Evolutionary conservation across 2,113 vertebrate species (phyloP).

Genomic region (Lota lota): DNA sequence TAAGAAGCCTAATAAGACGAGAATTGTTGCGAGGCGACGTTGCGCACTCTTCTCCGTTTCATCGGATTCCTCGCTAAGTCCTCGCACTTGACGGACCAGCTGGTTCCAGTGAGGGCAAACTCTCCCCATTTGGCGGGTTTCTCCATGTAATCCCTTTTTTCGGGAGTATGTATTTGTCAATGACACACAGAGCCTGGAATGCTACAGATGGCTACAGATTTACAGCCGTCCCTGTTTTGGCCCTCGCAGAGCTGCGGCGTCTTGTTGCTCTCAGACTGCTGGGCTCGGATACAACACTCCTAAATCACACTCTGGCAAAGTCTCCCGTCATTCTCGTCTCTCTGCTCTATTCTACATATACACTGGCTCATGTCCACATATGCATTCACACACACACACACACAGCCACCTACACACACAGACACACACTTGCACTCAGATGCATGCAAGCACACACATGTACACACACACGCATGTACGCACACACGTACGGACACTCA

Average conservation of each 20-base stretch:
- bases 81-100: constrained; percentile 53
- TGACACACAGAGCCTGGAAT: constrained; percentile 66
- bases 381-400: neutral
- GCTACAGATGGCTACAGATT: constrained; percentile 72
- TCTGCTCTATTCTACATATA: neutral
- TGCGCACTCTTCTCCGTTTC: constrained; percentile 35
- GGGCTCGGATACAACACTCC: constrained; percentile 60
- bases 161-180: constrained; percentile 61
- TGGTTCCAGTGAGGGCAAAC: constrained; percentile 61
- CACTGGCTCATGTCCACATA: too few relatives aligned
- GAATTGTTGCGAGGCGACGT: constrained; percentile 48
- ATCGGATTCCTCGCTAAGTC: constrained; percentile 57
- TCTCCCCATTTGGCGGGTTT: constrained; percentile 64
- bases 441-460: neutral
- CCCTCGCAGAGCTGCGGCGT: constrained; percentile 57
- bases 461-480: neutral
- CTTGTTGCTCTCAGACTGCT: constrained; percentile 58
- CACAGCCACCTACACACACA: neutral
- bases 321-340: constrained; percentile 38
- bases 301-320: constrained; percentile 68
- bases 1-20: neutral
- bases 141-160: constrained; percentile 59
- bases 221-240: constrained; percentile 61
- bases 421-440: neutral
- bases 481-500: neutral